A percentile compares a stretch with the other conserved stretches of the same genome.
These are phyloP conservation scores for Hyperoodon ampullatus DNA, from an alignment of 2,113 vertebrate species.

Conservation along the genomic window DNA sequence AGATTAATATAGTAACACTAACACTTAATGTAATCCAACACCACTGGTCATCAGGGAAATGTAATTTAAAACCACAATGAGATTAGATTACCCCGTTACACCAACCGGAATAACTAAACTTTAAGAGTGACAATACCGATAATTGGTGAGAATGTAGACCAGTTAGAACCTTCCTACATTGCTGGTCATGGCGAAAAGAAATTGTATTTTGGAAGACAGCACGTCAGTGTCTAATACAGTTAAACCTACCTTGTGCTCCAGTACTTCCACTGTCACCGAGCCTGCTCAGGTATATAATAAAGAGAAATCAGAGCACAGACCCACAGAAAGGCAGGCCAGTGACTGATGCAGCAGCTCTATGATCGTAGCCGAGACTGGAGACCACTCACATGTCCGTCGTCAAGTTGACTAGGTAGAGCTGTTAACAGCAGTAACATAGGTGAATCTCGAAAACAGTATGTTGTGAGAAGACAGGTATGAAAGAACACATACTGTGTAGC, in stretches of 20 bases:
- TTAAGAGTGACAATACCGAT: no score
- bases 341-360: not conserved
- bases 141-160: no score
- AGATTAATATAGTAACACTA: not conserved
- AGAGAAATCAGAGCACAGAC: no score
- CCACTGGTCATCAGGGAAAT: not conserved
- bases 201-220: not conserved
- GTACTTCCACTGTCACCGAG: not conserved
- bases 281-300: not conserved
- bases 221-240: not conserved
- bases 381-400: no score
- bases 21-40: not conserved
- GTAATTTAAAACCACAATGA: not conserved
- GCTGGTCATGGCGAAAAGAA: no score
- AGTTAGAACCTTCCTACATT: no score
- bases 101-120: not conserved
- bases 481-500: accelerated
- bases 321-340: not conserved
- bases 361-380: not conserved
- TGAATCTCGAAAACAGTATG: no score
- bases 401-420: no score
- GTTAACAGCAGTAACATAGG: no score
- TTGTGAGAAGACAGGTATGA: no score
- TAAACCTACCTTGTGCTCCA: not conserved
- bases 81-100: not conserved